These are phyloP conservation scores for Polyodon spathula DNA, from an alignment of 2,113 vertebrate species.

Conservation along the genomic window DNA sequence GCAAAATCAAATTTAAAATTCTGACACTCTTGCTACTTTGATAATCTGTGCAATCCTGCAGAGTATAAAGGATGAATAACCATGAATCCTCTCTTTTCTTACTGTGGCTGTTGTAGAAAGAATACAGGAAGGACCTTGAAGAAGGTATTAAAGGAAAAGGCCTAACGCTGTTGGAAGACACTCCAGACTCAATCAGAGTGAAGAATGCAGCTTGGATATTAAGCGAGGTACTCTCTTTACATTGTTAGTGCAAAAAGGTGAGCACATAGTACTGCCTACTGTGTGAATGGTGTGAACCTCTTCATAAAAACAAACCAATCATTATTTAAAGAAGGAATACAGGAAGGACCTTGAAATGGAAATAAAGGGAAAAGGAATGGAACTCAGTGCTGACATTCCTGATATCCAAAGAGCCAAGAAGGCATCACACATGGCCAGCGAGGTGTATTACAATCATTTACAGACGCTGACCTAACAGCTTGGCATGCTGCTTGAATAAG, in stretches of 20 bases:
- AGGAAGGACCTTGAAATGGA: constrained; percentile 60
- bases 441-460: neutral
- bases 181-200: constrained; percentile 69
- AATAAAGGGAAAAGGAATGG: constrained; percentile 65
- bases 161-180: constrained; percentile 69
- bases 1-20: neutral
- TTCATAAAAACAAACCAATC: neutral
- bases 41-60: neutral
- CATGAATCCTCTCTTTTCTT: neutral
- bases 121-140: constrained; percentile 77
- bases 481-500: no score
- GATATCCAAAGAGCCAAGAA: constrained; percentile 50
- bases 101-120: constrained; percentile 50
- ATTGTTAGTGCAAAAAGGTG: no score
- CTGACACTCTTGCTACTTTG: neutral
- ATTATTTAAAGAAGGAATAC: constrained; percentile 53
- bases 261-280: no score
- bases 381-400: constrained; percentile 34
- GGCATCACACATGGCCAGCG: constrained; percentile 35
- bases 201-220: constrained; percentile 46
- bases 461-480: neutral
- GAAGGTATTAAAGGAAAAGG: constrained; percentile 72
- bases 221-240: no score
- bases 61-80: no score
- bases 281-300: no score